phyloP scores from a whole-genome alignment of 2,888 invertebrate genomes.

The Drosophila bunnanda region DNA sequence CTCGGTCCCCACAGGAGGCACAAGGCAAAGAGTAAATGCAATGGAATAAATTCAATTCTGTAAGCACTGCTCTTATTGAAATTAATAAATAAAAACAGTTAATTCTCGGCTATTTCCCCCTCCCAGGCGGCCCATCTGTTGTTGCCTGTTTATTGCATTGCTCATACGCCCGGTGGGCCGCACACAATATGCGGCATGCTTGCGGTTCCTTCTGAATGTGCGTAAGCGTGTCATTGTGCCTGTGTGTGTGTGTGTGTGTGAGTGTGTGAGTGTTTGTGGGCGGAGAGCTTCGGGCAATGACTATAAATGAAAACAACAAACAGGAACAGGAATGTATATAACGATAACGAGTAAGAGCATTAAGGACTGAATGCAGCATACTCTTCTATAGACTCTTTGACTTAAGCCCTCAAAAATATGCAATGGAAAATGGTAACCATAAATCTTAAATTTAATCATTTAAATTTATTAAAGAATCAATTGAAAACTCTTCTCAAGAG shows the following conservation, averaged over 20 bases:
- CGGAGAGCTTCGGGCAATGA: slow-evolving; percentile 17
- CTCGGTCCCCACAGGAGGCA: not conserved
- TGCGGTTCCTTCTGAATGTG: slow-evolving; percentile 18
- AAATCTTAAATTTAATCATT: not conserved
- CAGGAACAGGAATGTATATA: slow-evolving; percentile 12
- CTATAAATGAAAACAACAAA: slow-evolving; percentile 38
- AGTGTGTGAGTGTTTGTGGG: slow-evolving; percentile 8
- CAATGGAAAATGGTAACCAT: not conserved
- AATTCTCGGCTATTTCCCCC: not conserved
- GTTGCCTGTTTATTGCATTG: slow-evolving; percentile 20
- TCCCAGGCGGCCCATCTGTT: slow-evolving; percentile 2
- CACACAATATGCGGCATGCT: slow-evolving; percentile 26
- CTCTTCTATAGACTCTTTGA: not conserved
- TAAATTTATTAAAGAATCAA: not conserved
- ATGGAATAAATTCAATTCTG: slow-evolving; percentile 21
- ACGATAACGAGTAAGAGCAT: not conserved
- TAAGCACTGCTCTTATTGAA: slow-evolving; percentile 27
- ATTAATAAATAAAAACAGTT: slow-evolving; percentile 37
- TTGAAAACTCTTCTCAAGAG: not conserved
- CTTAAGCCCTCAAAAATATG: slow-evolving; percentile 3
- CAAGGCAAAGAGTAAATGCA: slow-evolving; percentile 3
- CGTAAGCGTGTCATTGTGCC: slow-evolving; percentile 1
- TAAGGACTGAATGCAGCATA: not conserved
- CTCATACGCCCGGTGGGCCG: slow-evolving; percentile 30
- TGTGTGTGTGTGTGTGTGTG: not conserved